Percentiles rank a stretch among this genome's conserved stretches.
These are phyloP conservation scores for Lycaena phlaeas DNA, from an alignment of 2,888 invertebrate species.

Conservation along the genomic window DNA sequence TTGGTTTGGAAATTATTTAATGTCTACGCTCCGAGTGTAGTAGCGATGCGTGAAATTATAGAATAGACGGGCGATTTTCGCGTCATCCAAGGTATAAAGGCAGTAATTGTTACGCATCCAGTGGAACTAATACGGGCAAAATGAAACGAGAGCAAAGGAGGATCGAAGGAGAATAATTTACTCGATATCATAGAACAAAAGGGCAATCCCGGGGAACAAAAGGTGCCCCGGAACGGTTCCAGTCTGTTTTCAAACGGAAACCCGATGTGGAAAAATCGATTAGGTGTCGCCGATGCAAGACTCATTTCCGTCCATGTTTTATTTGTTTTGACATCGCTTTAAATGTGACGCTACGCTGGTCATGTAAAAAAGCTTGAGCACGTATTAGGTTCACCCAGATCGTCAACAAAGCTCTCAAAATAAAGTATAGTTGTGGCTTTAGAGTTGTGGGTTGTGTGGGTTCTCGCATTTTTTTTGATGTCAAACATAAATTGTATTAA, in stretches of 20 bases:
- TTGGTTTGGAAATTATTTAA: constrained; percentile 4
- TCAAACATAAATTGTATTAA: no score
- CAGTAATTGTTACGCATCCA: constrained; percentile 69
- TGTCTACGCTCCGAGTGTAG: constrained; percentile 48
- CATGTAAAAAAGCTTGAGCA: no score
- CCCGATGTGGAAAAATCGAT: constrained; percentile 62
- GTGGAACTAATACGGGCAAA: constrained; percentile 71
- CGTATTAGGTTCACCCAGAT: no score
- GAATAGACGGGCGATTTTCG: constrained; percentile 63
- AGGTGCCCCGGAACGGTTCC: constrained; percentile 49
- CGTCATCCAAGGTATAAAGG: constrained; percentile 67
- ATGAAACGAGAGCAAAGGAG: constrained; percentile 64
- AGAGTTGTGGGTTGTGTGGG: no score
- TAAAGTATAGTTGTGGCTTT: no score
- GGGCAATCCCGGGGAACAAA: constrained; percentile 59
- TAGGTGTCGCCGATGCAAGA: constrained; percentile 46
- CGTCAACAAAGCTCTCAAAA: no score
- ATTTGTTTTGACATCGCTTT: no score
- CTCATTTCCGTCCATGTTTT: constrained; percentile 33
- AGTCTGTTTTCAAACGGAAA: constrained; percentile 64
- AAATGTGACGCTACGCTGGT: no score
- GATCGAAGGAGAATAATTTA: constrained; percentile 70
- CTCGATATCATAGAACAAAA: constrained; percentile 64
- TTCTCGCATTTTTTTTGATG: no score
- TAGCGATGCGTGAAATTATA: constrained; percentile 64